A percentile compares a stretch with the other conserved stretches of the same genome.
Conservation (phyloP, 2,888 invertebrate species). For the Lordiphosa fenestrarum region DNA sequence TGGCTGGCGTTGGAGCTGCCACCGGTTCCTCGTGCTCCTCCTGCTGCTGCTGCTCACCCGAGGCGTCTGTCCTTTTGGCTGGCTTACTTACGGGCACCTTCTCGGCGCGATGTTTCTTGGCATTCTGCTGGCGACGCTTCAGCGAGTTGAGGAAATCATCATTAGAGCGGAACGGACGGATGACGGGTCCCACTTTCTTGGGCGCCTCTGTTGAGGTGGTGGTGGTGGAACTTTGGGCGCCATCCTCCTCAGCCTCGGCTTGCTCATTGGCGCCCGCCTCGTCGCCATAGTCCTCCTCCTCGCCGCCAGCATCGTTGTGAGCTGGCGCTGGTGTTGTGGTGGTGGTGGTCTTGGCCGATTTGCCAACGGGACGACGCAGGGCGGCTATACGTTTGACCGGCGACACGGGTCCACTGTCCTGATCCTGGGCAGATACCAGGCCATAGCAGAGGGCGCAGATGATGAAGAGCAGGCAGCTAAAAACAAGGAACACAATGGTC, state of each 20-base stretch:
- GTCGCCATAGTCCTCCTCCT: constrained; percentile 81
- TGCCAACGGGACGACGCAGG: constrained; percentile 73
- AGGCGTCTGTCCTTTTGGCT: constrained; percentile 47
- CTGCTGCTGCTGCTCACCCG: constrained; percentile 69
- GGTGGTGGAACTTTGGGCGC: constrained; percentile 80
- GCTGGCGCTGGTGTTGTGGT: constrained; percentile 75
- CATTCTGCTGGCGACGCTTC: constrained; percentile 87
- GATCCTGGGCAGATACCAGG: constrained; percentile 61
- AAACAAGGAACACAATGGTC: not conserved
- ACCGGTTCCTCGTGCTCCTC: constrained; percentile 71
- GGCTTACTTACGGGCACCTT: constrained; percentile 69
- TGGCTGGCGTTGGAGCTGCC: constrained; percentile 64
- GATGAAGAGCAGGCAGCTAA: constrained; percentile 70
- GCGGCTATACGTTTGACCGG: constrained; percentile 69
- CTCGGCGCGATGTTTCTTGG: constrained; percentile 82
- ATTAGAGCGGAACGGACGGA: constrained; percentile 89
- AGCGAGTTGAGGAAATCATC: constrained; percentile 87
- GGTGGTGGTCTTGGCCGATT: constrained; percentile 69
- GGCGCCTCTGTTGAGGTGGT: constrained; percentile 86
- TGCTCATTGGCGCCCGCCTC: constrained; percentile 79
- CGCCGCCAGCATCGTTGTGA: constrained; percentile 69
- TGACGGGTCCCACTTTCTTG: constrained; percentile 84
- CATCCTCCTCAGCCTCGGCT: constrained; percentile 82
- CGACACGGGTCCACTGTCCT: constrained; percentile 49
- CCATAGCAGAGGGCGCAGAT: constrained; percentile 68